A percentile compares a stretch with the other conserved stretches of the same genome.
These are phyloP conservation scores for Folsomia manolachei DNA, from an alignment of 2,888 invertebrate species.

Conservation along the genomic window DNA sequence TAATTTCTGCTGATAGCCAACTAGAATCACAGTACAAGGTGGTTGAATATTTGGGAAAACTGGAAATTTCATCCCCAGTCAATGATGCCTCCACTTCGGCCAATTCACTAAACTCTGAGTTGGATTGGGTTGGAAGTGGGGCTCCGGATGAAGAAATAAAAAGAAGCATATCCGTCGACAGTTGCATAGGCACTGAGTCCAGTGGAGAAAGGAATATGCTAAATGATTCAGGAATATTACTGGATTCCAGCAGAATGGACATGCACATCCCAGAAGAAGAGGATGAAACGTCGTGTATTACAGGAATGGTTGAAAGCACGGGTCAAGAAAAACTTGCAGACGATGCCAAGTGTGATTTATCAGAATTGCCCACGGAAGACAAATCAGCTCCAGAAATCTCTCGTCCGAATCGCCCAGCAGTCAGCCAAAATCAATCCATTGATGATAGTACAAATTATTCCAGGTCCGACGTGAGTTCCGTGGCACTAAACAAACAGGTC, in stretches of 20 bases:
- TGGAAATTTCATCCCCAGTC: not conserved
- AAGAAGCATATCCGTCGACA: conserved; percentile 38
- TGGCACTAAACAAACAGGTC: not conserved
- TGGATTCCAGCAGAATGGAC: conserved; percentile 19
- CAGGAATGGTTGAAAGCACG: too few species aligned
- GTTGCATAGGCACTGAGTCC: conserved; percentile 48
- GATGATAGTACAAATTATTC: not conserved
- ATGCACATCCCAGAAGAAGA: not conserved
- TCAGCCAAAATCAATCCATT: conserved; percentile 3
- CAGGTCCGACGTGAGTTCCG: not conserved
- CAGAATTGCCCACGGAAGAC: too few species aligned
- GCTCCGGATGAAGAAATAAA: conserved; percentile 11
- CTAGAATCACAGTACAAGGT: conserved; percentile 12
- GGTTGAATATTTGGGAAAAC: conserved; percentile 21
- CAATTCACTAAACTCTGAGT: not conserved
- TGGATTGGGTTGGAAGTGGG: conserved; percentile 5
- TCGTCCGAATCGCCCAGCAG: not conserved
- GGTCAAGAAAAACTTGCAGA: not conserved
- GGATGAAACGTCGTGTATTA: not conserved
- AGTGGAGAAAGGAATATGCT: conserved; percentile 36
- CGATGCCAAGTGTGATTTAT: too few species aligned
- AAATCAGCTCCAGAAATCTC: too few species aligned
- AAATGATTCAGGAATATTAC: not conserved
- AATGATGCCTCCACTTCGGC: not conserved
- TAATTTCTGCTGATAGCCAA: not conserved